These are phyloP conservation scores for Mirza zaza DNA, from an alignment of 2,113 vertebrate genomes.

Conservation along the genomic window DNA sequence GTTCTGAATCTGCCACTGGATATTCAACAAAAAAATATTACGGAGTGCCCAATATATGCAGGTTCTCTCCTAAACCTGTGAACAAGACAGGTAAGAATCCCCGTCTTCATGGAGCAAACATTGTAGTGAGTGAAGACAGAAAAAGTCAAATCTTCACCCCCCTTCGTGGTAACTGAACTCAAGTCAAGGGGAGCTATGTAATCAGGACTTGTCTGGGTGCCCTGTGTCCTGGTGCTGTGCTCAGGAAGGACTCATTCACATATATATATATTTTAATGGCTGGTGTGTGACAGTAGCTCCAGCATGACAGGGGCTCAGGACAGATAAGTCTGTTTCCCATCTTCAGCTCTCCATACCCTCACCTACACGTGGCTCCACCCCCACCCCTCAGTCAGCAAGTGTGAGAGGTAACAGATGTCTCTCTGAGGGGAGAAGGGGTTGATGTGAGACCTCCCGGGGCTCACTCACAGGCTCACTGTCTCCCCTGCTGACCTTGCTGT, in stretches of 20 bases:
- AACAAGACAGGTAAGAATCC: background rate
- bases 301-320: background rate
- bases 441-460: background rate
- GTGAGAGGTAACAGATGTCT: background rate
- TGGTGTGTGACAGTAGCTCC: background rate
- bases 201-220: slow-evolving; percentile 26
- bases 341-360: background rate
- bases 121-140: background rate
- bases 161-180: background rate
- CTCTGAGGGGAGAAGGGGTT: background rate
- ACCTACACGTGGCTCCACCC: too few relatives aligned
- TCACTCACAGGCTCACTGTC: background rate
- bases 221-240: background rate
- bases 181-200: slow-evolving; percentile 63
- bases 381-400: background rate
- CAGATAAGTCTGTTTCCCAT: background rate
- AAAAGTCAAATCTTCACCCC: background rate
- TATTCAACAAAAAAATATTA: background rate
- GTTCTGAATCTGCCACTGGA: background rate
- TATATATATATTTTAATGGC: background rate
- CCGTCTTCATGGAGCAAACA: background rate
- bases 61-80: background rate
- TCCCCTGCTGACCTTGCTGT: background rate
- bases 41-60: background rate
- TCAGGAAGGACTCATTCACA: background rate